Evolutionary conservation across 2,888 invertebrate genomes (phyloP).

Genomic region (Brachycybe producta): DNA sequence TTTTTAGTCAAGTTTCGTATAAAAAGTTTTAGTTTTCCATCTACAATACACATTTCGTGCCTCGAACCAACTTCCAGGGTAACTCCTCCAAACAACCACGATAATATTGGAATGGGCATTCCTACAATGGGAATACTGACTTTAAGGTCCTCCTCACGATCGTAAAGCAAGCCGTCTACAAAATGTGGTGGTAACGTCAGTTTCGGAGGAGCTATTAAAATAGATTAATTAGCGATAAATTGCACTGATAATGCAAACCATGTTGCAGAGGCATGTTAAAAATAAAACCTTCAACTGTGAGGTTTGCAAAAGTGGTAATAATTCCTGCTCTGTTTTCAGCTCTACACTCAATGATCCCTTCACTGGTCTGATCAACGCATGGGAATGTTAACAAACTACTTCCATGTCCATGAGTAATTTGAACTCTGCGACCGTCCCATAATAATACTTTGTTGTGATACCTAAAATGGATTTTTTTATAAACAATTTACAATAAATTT

Average conservation of each 20-base stretch:
- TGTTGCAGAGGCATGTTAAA: no score
- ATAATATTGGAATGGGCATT: conserved; percentile 48
- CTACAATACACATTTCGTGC: conserved; percentile 52
- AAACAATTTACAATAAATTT: neutral
- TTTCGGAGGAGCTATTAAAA: conserved; percentile 55
- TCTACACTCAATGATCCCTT: conserved; percentile 74
- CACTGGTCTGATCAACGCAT: neutral
- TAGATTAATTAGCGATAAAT: neutral
- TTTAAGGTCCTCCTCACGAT: conserved; percentile 62
- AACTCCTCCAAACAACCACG: conserved; percentile 13
- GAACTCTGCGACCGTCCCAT: neutral
- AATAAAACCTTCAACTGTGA: conserved; percentile 65
- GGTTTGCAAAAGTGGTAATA: conserved; percentile 57
- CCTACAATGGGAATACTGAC: conserved; percentile 38
- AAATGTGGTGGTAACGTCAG: conserved; percentile 69
- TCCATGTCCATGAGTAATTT: neutral
- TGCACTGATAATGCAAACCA: no score
- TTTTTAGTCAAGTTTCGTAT: conserved; percentile 58
- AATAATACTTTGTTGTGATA: conserved; percentile 5
- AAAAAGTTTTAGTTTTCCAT: conserved; percentile 61
- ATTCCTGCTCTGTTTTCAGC: conserved; percentile 80
- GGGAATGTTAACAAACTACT: conserved; percentile 4
- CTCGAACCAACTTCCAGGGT: conserved; percentile 39
- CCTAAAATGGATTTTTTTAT: neutral
- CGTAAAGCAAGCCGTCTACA: conserved; percentile 74